Evolutionary conservation across 2,113 vertebrate genomes (phyloP).

Genomic region (Scomber japonicus): DNA sequence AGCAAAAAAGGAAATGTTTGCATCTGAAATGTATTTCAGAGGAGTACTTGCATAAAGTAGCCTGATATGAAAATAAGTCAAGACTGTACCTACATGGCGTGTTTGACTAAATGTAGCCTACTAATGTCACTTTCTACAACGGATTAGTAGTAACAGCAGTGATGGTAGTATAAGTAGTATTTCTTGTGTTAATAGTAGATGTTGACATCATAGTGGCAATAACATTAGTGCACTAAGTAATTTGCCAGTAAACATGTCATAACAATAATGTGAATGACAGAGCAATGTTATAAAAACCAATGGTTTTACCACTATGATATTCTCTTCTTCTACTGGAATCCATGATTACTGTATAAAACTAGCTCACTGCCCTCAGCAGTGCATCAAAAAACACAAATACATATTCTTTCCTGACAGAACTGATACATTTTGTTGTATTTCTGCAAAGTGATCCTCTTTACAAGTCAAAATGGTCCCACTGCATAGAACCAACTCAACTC

Average conservation of each 20-base stretch:
- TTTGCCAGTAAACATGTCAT: not conserved
- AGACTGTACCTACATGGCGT: too few relatives aligned
- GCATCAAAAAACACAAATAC: conserved; percentile 20
- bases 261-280: not conserved
- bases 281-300: not conserved
- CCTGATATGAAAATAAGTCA: too few relatives aligned
- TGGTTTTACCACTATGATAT: not conserved
- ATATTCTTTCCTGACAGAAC: conserved; percentile 20
- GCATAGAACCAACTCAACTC: not conserved
- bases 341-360: not conserved
- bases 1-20: not conserved
- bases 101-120: too few relatives aligned
- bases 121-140: too few relatives aligned
- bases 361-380: not conserved
- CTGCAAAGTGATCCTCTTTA: conserved; percentile 11
- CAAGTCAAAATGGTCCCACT: conserved; percentile 35
- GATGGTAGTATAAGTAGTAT: not conserved
- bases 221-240: not conserved
- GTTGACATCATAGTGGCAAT: not conserved
- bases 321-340: not conserved
- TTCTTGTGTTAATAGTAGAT: not conserved
- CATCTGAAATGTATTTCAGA: not conserved
- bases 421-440: conserved; percentile 2
- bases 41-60: too few relatives aligned
- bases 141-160: not conserved